These are phyloP conservation scores for Abscondita cerata DNA, from an alignment of 2,888 invertebrate species.

Conservation along the genomic window DNA sequence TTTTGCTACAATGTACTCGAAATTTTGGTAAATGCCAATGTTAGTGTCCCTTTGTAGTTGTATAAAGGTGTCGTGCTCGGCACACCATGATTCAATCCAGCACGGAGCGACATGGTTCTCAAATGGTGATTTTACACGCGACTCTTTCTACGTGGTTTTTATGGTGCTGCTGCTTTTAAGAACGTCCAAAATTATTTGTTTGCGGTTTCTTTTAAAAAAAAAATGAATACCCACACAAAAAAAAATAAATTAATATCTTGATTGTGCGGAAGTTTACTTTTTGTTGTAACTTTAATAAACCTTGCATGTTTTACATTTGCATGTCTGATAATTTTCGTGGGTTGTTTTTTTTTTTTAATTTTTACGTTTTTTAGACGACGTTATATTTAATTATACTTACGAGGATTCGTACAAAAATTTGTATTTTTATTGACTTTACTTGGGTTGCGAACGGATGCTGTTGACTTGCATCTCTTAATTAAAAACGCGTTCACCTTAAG, in stretches of 20 bases:
- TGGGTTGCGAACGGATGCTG: too few relatives aligned
- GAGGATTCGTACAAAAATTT: too few relatives aligned
- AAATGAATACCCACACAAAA: background rate
- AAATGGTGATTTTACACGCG: slow-evolving; percentile 36
- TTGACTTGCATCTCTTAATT: too few relatives aligned
- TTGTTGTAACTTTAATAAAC: slow-evolving; percentile 19
- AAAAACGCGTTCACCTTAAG: too few relatives aligned
- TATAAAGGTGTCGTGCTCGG: slow-evolving; percentile 31
- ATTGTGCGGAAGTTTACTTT: slow-evolving; percentile 17
- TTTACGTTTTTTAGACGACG: slow-evolving; percentile 16
- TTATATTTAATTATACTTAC: slow-evolving; percentile 14
- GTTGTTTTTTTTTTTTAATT: slow-evolving; percentile 20
- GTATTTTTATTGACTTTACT: too few relatives aligned
- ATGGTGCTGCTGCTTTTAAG: slow-evolving; percentile 14
- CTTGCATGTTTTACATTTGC: slow-evolving; percentile 24
- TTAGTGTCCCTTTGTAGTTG: slow-evolving; percentile 9
- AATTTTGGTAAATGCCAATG: slow-evolving; percentile 17
- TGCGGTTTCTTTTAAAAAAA: background rate
- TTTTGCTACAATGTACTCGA: slow-evolving; percentile 7
- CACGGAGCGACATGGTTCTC: slow-evolving; percentile 29
- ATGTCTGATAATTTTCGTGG: slow-evolving; percentile 20
- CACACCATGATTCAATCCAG: slow-evolving; percentile 35
- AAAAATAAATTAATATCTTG: slow-evolving; percentile 19
- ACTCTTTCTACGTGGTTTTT: slow-evolving; percentile 26
- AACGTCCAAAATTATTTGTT: slow-evolving; percentile 9